A percentile compares a stretch with the other conserved stretches of the same genome.
Conservation (phyloP, 2,113 vertebrate species). For the Micromys minutus region DNA sequence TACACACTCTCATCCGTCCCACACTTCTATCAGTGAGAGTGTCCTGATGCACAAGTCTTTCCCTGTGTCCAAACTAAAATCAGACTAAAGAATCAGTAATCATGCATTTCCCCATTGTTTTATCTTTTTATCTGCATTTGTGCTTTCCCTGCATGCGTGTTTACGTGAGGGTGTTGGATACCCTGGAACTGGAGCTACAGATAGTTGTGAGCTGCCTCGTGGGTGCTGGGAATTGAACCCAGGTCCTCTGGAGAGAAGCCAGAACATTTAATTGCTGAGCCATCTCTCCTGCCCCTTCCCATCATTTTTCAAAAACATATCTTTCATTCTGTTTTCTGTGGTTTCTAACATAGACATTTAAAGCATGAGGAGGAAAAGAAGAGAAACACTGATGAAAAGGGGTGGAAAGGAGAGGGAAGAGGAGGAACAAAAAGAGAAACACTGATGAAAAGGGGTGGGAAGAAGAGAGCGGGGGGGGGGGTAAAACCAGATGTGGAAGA, state of each 20-base stretch:
- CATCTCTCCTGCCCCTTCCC: not conserved
- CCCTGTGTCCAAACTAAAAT: not conserved
- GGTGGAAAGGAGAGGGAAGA: not conserved
- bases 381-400: not conserved
- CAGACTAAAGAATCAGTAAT: not conserved
- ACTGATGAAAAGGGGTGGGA: not conserved
- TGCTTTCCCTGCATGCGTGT: not conserved
- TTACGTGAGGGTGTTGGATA: not conserved
- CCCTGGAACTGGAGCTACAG: not conserved
- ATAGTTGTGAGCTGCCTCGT: not conserved
- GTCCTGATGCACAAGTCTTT: not conserved
- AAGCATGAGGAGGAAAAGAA: not conserved
- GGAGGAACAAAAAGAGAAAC: not conserved
- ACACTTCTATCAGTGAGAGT: not conserved
- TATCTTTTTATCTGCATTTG: too few relatives aligned
- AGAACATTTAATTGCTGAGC: too few relatives aligned
- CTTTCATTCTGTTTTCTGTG: not conserved
- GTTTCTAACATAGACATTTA: constrained; percentile 22
- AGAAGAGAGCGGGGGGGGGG: not conserved
- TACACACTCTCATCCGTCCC: not conserved
- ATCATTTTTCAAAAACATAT: not conserved
- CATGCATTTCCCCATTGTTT: not conserved
- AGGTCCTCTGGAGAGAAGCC: not conserved
- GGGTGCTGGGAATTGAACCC: not conserved
- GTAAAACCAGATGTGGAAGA: not conserved